Percentiles rank a stretch among this genome's conserved stretches.
Conservation (phyloP, 2,888 invertebrate genomes). For the Ormyrus labotus region DNA sequence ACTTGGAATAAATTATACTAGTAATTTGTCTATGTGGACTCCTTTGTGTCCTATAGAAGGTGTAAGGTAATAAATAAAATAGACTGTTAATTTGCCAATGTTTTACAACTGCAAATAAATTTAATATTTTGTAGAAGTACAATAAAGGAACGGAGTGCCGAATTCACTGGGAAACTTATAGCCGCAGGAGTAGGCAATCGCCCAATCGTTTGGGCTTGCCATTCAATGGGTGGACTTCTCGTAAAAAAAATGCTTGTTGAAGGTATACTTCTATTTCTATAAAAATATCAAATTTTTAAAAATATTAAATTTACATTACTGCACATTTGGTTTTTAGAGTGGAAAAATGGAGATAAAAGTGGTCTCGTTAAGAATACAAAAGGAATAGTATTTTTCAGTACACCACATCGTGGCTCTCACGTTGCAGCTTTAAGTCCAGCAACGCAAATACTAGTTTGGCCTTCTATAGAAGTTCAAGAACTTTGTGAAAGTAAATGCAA, state of each 20-base stretch:
- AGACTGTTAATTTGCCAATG: neutral
- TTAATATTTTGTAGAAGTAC: slow-evolving; percentile 72
- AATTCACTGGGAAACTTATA: slow-evolving; percentile 82
- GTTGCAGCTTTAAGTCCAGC: slow-evolving; percentile 86
- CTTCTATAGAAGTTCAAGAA: slow-evolving; percentile 91
- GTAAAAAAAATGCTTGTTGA: slow-evolving; percentile 90
- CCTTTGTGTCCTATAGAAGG: slow-evolving; percentile 82
- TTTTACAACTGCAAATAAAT: neutral
- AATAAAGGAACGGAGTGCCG: slow-evolving; percentile 82
- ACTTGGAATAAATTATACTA: slow-evolving; percentile 92
- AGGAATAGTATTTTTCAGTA: slow-evolving; percentile 92
- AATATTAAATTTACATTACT: too few species aligned
- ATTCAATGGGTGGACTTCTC: slow-evolving; percentile 97
- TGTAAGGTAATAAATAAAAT: slow-evolving; percentile 67
- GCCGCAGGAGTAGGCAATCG: slow-evolving; percentile 88
- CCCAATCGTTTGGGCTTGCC: slow-evolving; percentile 93
- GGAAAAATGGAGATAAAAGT: slow-evolving; percentile 77
- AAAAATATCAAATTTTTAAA: neutral
- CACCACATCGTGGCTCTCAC: slow-evolving; percentile 91
- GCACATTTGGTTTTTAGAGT: slow-evolving; percentile 70
- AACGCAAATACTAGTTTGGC: slow-evolving; percentile 88
- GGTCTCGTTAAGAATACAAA: slow-evolving; percentile 84
- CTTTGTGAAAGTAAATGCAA: slow-evolving; percentile 80
- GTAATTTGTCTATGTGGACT: slow-evolving; percentile 89
- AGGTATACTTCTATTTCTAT: slow-evolving; percentile 71